A percentile compares a stretch with the other conserved stretches of the same genome.
Evolutionary conservation across 23 tunicate species (phyloP).

Genomic region (Ciona savignyi): DNA sequence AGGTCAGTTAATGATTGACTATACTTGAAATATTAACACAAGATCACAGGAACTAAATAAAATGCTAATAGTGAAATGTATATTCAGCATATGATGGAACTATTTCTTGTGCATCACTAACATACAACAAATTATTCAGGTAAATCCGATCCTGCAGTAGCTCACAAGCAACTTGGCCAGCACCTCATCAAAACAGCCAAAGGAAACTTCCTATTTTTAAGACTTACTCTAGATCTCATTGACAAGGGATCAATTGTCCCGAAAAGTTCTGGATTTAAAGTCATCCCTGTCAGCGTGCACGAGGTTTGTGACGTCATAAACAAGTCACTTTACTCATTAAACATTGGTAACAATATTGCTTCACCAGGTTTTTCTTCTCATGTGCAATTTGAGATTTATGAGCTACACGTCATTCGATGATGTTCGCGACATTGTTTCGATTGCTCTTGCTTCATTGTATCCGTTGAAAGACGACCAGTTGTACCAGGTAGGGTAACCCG

Average conservation of each 20-base stretch:
- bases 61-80: neutral
- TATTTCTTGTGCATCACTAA: no score
- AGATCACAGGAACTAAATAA: neutral
- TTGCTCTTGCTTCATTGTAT: slow-evolving; percentile 85
- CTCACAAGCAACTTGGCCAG: slow-evolving; percentile 67
- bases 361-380: slow-evolving; percentile 57
- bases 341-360: neutral
- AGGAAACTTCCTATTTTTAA: slow-evolving; percentile 84
- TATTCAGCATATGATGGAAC: no score
- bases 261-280: slow-evolving; percentile 82
- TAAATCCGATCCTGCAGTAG: slow-evolving; percentile 67
- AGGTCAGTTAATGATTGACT: slow-evolving; percentile 13
- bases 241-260: slow-evolving; percentile 62
- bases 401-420: slow-evolving; percentile 75
- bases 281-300: slow-evolving; percentile 53
- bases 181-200: slow-evolving; percentile 43
- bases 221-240: slow-evolving; percentile 86
- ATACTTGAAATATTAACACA: neutral
- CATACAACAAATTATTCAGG: no score
- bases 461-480: slow-evolving; percentile 90
- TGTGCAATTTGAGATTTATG: slow-evolving; percentile 73
- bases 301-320: slow-evolving; percentile 25
- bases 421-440: slow-evolving; percentile 61
- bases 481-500: slow-evolving; percentile 46
- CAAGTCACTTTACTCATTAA: neutral